Evolutionary conservation across 2,797 vertebrate species (phyloP), one percentile per base, ranked within the genome.

Genomic region (Neolamprologus multifasciatus): DNA sequence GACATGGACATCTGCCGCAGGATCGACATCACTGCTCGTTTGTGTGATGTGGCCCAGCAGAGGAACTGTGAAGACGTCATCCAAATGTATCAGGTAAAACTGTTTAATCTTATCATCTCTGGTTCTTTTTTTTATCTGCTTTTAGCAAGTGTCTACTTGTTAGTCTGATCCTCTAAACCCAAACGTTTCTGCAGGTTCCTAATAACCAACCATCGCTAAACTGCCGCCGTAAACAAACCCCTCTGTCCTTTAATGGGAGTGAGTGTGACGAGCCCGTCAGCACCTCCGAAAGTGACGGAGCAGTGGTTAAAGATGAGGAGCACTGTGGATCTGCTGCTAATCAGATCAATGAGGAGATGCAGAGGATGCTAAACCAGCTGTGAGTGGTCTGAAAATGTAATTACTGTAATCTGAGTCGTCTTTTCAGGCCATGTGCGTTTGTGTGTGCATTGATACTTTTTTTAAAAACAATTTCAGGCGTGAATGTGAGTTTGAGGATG

Each of bases 1-100:
- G 98, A 99, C 93, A 99, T 99, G 98, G 98, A 99, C 93, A 99
- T 99, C 94, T 99, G 98, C 89, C 97, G 98, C 17, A 96, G 98
- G 85, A 99, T 99, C 0, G 98, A 99, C 81, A 99, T 99, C 96
- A 99, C 98, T 0, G 98, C 98, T 86, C 97, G 98, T 21, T 93
- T 99, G 57, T 99, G 98, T 0, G 98, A 99, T 0, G 97, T 99
- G 36, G 98, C 98, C 2, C 98, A 99, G 95, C 98, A 99, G 95
- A 97, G 98, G 54, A 99, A 99, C 97, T 99, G 98, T 2, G 98
- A 98, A 88, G 98, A 98, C 83, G 96, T 98, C 95, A 98, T 98
- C 94, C 97, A 97, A 92, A 98, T 98, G 97, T 98, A 98, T 95
- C 98, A 98, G 98, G 98, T 98, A 81, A 43, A 6, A 76, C 23